Percentiles rank a stretch among this genome's conserved stretches.
These are phyloP conservation scores for Chromoteleia sp. DNA, from an alignment of 2,888 invertebrate species.

Conservation along the genomic window DNA sequence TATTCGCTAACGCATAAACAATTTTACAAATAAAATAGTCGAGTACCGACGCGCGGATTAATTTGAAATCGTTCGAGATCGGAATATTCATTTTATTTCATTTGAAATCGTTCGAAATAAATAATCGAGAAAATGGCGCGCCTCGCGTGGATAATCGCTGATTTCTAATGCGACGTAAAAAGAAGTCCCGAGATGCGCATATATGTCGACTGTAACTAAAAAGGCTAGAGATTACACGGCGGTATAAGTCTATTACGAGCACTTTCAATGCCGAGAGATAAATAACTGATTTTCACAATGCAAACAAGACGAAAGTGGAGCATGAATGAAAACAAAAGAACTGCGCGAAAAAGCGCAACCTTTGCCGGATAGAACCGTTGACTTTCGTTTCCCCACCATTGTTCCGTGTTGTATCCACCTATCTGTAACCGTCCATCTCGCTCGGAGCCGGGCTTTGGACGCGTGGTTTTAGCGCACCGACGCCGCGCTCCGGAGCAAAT, in stretches of 20 bases:
- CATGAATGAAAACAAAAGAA: slow-evolving; percentile 72
- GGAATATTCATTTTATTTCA: too few species aligned
- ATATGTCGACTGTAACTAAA: slow-evolving; percentile 56
- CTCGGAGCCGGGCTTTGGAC: slow-evolving; percentile 20
- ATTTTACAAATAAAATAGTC: too few species aligned
- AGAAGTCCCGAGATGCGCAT: slow-evolving; percentile 50
- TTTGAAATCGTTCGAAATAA: slow-evolving; percentile 19
- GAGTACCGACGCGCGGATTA: too few species aligned
- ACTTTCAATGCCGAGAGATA: slow-evolving; percentile 71
- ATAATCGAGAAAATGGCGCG: slow-evolving; percentile 54
- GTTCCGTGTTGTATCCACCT: slow-evolving; percentile 46
- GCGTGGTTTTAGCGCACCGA: slow-evolving; percentile 20
- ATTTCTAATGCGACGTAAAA: slow-evolving; percentile 59
- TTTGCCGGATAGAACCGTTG: slow-evolving; percentile 64
- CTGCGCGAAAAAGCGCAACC: slow-evolving; percentile 69
- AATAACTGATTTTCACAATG: slow-evolving; percentile 70
- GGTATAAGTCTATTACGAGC: slow-evolving; percentile 66
- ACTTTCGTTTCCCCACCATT: slow-evolving; percentile 70
- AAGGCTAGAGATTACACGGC: slow-evolving; percentile 56
- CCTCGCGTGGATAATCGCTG: slow-evolving; percentile 49
- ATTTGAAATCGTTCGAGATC: too few species aligned
- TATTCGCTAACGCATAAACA: too few species aligned
- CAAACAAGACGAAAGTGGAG: slow-evolving; percentile 71
- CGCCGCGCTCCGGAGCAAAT: slow-evolving; percentile 19
- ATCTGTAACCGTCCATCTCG: slow-evolving; percentile 47